These are phyloP conservation scores for Dilophus febrilis DNA, from an alignment of 2,888 invertebrate genomes.

Conservation along the genomic window DNA sequence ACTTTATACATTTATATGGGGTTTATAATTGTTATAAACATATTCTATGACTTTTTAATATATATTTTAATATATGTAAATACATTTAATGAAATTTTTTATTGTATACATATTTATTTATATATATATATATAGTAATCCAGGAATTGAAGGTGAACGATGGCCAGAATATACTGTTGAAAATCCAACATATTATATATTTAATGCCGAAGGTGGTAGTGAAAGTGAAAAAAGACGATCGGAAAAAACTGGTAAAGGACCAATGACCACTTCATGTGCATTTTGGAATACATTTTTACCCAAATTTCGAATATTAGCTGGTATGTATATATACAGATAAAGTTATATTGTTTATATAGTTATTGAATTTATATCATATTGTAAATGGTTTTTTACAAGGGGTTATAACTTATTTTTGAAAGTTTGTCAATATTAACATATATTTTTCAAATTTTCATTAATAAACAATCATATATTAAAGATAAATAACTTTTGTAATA, in stretches of 20 bases:
- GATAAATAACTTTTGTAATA: no score
- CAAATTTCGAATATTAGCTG: slow-evolving; percentile 58
- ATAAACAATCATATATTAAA: no score
- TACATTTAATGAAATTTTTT: no score
- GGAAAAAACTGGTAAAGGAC: slow-evolving; percentile 47
- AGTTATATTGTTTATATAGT: no score
- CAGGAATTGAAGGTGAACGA: slow-evolving; percentile 32
- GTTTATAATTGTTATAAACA: background rate
- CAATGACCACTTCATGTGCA: slow-evolving; percentile 74
- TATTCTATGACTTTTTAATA: background rate
- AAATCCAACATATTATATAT: slow-evolving; percentile 76
- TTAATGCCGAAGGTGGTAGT: slow-evolving; percentile 65
- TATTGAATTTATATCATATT: no score
- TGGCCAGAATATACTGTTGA: slow-evolving; percentile 81
- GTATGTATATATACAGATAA: slow-evolving; percentile 31
- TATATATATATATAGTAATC: slow-evolving; percentile 10
- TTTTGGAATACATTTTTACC: slow-evolving; percentile 96
- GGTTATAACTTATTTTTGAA: no score
- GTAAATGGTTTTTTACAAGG: no score
- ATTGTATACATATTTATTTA: no score
- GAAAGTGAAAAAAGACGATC: slow-evolving; percentile 41
- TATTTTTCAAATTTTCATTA: no score
- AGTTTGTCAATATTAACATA: no score
- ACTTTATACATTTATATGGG: background rate
- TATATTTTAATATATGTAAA: no score